Conservation (phyloP, 2,797 vertebrate species). For the Malurus leucopterus region DNA sequence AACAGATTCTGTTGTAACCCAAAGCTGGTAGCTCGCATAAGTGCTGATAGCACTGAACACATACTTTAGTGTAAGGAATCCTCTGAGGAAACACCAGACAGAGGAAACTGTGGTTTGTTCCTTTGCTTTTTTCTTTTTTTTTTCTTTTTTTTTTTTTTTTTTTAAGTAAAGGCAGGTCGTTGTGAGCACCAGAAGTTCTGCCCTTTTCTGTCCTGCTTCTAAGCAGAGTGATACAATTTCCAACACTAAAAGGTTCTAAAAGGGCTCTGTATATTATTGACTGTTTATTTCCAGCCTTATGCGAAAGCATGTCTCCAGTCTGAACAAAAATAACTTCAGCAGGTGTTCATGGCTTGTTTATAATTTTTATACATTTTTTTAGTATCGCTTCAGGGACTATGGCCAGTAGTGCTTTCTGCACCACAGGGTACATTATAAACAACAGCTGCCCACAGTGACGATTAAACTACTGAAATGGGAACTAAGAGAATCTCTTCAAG, state of each 20-base stretch:
- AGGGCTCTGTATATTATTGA: neutral
- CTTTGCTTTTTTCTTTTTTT: neutral
- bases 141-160: neutral
- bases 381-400: constrained; percentile 64
- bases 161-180: neutral
- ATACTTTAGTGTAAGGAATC: neutral
- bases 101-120: neutral
- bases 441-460: constrained; percentile 61
- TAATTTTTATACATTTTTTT: neutral
- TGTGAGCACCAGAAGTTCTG: neutral
- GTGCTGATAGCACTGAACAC: neutral
- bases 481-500: constrained; percentile 33
- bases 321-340: constrained; percentile 72
- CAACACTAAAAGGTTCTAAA: neutral
- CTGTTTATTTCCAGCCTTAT: constrained; percentile 28
- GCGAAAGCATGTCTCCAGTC: constrained; percentile 73
- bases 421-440: constrained; percentile 67
- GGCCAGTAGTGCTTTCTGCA: constrained; percentile 49
- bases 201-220: constrained; percentile 1
- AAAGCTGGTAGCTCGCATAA: neutral
- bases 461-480: constrained; percentile 76
- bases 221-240: neutral
- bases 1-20: constrained; percentile 22
- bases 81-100: neutral
- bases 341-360: constrained; percentile 70